phyloP scores from a whole-genome alignment of 2,888 invertebrate species.

The Cosmia pyralina region DNA sequence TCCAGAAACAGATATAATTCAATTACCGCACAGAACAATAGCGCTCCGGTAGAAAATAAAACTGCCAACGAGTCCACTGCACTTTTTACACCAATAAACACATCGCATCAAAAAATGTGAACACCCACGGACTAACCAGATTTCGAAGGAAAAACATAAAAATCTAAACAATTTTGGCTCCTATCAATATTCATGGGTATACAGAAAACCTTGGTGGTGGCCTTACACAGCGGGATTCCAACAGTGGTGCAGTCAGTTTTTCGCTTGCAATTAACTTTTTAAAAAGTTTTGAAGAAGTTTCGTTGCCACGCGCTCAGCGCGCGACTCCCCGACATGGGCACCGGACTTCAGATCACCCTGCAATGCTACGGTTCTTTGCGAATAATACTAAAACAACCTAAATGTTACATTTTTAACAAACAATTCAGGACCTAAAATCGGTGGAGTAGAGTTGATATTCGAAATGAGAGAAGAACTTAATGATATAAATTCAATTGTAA shows the following conservation, averaged over 20 bases:
- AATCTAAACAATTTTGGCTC: slow-evolving; percentile 80
- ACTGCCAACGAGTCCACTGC: slow-evolving; percentile 34
- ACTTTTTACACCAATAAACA: slow-evolving; percentile 67
- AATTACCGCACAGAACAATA: slow-evolving; percentile 63
- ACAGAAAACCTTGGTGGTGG: slow-evolving; percentile 83
- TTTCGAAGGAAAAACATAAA: slow-evolving; percentile 71
- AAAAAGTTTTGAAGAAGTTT: slow-evolving; percentile 75
- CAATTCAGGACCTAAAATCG: slow-evolving; percentile 40
- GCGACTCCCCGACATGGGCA: slow-evolving; percentile 80
- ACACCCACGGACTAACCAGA: slow-evolving; percentile 77
- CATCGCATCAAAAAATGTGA: slow-evolving; percentile 66
- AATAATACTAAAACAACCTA: slow-evolving; percentile 52
- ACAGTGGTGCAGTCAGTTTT: slow-evolving; percentile 78
- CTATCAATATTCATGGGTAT: slow-evolving; percentile 83
- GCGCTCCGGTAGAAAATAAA: slow-evolving; percentile 55
- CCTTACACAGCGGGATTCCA: slow-evolving; percentile 81
- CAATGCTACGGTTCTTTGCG: slow-evolving; percentile 54
- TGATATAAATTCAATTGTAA: slow-evolving; percentile 61
- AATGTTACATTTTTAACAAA: slow-evolving; percentile 29
- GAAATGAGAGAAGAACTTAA: slow-evolving; percentile 32
- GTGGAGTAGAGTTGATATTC: slow-evolving; percentile 43
- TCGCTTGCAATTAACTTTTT: slow-evolving; percentile 83
- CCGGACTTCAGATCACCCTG: slow-evolving; percentile 61
- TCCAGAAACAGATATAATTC: slow-evolving; percentile 66
- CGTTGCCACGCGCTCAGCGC: slow-evolving; percentile 84